phyloP scores from a whole-genome alignment of 2,797 vertebrate species.

The Sciaenops ocellatus region DNA sequence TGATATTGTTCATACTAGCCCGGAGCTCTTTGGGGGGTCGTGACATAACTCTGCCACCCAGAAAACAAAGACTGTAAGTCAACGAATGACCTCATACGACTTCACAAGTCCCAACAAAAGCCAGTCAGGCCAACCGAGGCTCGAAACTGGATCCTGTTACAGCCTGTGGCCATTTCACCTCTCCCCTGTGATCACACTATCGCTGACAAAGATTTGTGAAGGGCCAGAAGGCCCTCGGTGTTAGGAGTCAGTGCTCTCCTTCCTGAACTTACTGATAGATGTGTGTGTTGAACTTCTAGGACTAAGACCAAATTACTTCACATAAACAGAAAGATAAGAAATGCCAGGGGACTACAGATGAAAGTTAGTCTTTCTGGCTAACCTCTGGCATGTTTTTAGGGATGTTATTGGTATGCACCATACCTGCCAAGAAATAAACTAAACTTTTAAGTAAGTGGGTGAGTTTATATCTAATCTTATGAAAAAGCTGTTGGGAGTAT shows the following conservation, averaged over 20 bases:
- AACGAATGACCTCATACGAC: constrained; percentile 59
- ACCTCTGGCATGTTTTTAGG: too few species aligned
- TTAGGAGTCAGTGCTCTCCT: not conserved
- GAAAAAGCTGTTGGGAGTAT: not conserved
- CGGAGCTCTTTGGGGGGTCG: constrained; percentile 26
- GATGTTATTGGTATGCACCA: too few species aligned
- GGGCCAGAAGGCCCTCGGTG: constrained; percentile 5
- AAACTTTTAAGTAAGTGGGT: too few species aligned
- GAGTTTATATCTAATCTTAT: too few species aligned
- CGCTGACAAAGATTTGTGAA: constrained; percentile 50
- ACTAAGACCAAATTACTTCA: not conserved
- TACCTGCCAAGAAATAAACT: too few species aligned
- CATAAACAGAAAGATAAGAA: constrained; percentile 1
- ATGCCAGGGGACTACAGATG: too few species aligned
- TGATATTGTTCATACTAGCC: constrained; percentile 10
- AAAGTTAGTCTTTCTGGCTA: too few species aligned
- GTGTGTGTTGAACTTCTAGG: not conserved
- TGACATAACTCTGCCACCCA: constrained; percentile 6
- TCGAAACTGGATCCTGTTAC: constrained; percentile 52
- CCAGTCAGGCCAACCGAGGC: constrained; percentile 25
- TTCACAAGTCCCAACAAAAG: constrained; percentile 68
- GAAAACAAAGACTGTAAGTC: constrained; percentile 43
- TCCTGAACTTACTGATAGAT: constrained; percentile 23
- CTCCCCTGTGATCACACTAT: constrained; percentile 51
- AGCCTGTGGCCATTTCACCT: constrained; percentile 50